A percentile compares a stretch with the other conserved stretches of the same genome.
phyloP scores from a whole-genome alignment of 1,140 invertebrate genomes.

The Calephelis virginiensis region DNA sequence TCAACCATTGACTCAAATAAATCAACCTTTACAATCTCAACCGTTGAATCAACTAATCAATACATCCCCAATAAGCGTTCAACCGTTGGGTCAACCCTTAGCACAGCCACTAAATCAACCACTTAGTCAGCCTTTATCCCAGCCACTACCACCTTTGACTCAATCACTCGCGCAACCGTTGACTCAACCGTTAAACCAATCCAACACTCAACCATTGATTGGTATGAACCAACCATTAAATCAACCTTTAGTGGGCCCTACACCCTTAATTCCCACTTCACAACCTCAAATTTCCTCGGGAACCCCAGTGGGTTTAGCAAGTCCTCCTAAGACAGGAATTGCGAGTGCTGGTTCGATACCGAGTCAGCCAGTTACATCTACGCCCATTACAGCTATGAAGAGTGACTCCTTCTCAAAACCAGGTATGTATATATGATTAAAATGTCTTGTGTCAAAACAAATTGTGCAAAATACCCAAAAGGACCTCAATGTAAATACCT shows the following conservation, averaged over 20 bases:
- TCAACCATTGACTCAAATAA: conserved; percentile 26
- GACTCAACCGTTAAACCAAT: conserved; percentile 25
- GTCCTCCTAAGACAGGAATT: conserved; percentile 43
- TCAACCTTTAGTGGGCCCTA: conserved; percentile 42
- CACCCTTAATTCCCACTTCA: conserved; percentile 38
- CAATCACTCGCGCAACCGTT: conserved; percentile 21
- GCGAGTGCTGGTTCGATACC: conserved; percentile 36
- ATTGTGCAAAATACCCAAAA: no score
- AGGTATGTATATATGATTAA: conserved; percentile 37
- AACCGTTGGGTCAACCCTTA: conserved; percentile 30
- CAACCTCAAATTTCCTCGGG: conserved; percentile 49
- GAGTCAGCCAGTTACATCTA: conserved; percentile 57
- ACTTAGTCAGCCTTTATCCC: conserved; percentile 38
- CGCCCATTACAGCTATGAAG: conserved; percentile 56
- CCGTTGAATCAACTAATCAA: conserved; percentile 33
- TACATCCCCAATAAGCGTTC: conserved; percentile 28
- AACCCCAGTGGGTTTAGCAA: conserved; percentile 43
- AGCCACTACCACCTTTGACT: conserved; percentile 19
- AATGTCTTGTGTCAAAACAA: no score
- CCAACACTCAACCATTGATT: conserved; percentile 37
- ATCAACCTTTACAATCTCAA: conserved; percentile 32
- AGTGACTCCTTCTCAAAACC: conserved; percentile 60
- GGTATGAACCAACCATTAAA: conserved; percentile 28
- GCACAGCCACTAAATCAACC: conserved; percentile 26
- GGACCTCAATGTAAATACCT: no score